phyloP scores from a whole-genome alignment of 2,113 vertebrate genomes.

The Hiodon tergisus region DNA sequence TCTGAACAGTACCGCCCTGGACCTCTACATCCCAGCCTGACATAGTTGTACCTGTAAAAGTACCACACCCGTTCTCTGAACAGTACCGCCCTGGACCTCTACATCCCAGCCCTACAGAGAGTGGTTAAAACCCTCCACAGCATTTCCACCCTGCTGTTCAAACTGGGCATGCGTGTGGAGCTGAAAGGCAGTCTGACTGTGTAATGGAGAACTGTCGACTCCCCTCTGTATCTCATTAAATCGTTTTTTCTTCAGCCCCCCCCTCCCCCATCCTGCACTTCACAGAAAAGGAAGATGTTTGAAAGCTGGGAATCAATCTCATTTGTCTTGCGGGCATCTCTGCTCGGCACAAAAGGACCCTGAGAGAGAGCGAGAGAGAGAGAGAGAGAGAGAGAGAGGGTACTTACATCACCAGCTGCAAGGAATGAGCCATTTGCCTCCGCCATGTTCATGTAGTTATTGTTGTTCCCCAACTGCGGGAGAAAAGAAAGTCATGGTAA shows the following conservation, averaged over 20 bases:
- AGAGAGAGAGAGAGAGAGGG: slow-evolving; percentile 11
- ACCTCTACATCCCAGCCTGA: no score
- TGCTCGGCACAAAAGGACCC: slow-evolving; percentile 17
- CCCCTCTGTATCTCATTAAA: slow-evolving; percentile 17
- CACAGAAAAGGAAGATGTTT: slow-evolving; percentile 6
- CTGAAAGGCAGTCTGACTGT: slow-evolving; percentile 15
- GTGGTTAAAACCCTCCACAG: no score
- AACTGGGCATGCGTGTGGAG: neutral
- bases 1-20: no score
- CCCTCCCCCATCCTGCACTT: slow-evolving; percentile 9
- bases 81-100: no score
- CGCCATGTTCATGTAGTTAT: slow-evolving; percentile 98
- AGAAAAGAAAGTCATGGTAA: slow-evolving; percentile 47
- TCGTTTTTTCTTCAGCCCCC: neutral
- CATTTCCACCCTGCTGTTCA: neutral
- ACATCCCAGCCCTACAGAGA: no score
- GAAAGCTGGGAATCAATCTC: slow-evolving; percentile 19
- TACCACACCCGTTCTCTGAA: no score
- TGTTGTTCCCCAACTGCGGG: slow-evolving; percentile 95
- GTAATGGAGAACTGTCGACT: slow-evolving; percentile 14
- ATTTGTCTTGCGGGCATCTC: slow-evolving; percentile 17
- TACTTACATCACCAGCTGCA: slow-evolving; percentile 88
- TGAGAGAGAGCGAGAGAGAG: neutral
- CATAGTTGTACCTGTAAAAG: no score
- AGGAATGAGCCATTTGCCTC: slow-evolving; percentile 88